Evolutionary conservation across 2,797 vertebrate genomes (phyloP).

Genomic region (Limosa lapponica): DNA sequence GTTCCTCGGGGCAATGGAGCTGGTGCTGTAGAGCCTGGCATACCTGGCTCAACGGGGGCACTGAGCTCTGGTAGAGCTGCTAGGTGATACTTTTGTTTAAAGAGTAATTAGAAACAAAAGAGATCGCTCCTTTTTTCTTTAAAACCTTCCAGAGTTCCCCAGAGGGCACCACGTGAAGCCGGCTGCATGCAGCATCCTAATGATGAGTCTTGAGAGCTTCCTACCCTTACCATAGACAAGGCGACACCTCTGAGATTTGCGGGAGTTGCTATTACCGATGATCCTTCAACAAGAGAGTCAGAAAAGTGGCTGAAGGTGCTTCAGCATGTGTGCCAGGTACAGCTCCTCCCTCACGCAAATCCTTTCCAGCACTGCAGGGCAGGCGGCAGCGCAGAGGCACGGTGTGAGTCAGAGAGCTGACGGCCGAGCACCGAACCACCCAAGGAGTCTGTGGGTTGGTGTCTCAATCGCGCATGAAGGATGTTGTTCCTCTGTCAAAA

Average conservation of each 20-base stretch:
- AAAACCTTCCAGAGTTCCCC: neutral
- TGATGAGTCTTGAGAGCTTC: neutral
- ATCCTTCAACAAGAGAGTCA: neutral
- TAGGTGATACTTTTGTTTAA: neutral
- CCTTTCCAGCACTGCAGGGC: neutral
- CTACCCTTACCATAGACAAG: neutral
- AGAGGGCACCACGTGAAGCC: neutral
- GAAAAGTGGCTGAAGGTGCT: neutral
- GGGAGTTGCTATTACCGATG: neutral
- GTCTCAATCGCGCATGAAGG: neutral
- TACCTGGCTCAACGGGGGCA: neutral
- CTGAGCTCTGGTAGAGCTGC: neutral
- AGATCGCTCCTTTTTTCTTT: neutral
- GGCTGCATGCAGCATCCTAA: neutral
- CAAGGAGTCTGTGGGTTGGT: neutral
- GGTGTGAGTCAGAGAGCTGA: neutral
- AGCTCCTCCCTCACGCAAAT: neutral
- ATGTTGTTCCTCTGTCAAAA: neutral
- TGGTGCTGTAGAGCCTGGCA: neutral
- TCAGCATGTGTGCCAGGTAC: neutral
- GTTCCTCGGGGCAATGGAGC: neutral
- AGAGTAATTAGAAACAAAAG: neutral
- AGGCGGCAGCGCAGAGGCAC: neutral
- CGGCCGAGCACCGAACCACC: neutral
- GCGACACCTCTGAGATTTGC: neutral